Evolutionary conservation across 2,113 vertebrate species (phyloP).

Genomic region (Sitta europaea): DNA sequence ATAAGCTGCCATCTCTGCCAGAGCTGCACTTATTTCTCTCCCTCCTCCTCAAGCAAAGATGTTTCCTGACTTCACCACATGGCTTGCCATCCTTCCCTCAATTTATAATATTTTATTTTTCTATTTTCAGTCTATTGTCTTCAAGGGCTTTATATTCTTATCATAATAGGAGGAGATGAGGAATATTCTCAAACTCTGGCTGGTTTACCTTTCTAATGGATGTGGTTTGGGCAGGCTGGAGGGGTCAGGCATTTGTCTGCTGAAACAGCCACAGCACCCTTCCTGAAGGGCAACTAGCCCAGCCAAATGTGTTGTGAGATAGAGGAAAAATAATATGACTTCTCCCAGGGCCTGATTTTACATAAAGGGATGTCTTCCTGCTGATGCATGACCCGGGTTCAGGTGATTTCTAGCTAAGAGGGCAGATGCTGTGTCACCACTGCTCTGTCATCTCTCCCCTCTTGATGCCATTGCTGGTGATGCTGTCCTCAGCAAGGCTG

Average conservation of each 20-base stretch:
- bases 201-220: background rate
- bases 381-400: background rate
- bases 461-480: background rate
- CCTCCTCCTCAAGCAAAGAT: background rate
- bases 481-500: background rate
- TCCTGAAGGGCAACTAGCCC: background rate
- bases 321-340: rapidly evolving
- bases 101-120: rapidly evolving
- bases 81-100: background rate
- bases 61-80: background rate
- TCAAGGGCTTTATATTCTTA: background rate
- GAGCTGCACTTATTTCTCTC: rapidly evolving
- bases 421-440: background rate
- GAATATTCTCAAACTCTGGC: background rate
- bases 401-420: background rate
- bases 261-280: background rate
- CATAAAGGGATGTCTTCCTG: background rate
- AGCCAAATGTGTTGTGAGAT: background rate
- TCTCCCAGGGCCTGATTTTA: background rate
- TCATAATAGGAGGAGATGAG: rapidly evolving
- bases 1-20: background rate
- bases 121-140: background rate
- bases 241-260: background rate
- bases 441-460: background rate
- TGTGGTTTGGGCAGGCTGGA: background rate